Conservation (phyloP, 2,797 vertebrate genomes). For the Epinephelus coioides region DNA sequence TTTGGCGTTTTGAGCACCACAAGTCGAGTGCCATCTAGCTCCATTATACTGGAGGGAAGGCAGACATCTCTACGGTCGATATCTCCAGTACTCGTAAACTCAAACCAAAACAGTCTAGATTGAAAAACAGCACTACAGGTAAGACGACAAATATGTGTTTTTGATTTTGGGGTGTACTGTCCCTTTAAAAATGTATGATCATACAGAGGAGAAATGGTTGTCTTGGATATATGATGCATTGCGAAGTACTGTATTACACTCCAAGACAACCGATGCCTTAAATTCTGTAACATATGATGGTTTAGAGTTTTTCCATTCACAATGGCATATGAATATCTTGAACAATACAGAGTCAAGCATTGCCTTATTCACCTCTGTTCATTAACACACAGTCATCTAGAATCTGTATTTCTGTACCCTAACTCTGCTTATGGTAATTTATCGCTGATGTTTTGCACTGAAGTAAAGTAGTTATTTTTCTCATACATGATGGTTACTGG, state of each 20-base stretch:
- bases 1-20: too few species aligned
- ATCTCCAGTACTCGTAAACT: too few species aligned
- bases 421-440: slow-evolving; percentile 40
- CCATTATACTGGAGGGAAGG: too few species aligned
- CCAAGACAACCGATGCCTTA: slow-evolving; percentile 74
- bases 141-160: too few species aligned
- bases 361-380: slow-evolving; percentile 71
- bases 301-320: slow-evolving; percentile 35
- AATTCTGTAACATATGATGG: slow-evolving; percentile 50
- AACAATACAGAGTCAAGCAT: slow-evolving; percentile 43
- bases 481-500: slow-evolving; percentile 51
- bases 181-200: slow-evolving; percentile 1
- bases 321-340: slow-evolving; percentile 26
- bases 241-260: slow-evolving; percentile 32
- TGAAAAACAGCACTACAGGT: too few species aligned
- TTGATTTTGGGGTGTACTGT: too few species aligned
- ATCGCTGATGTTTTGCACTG: slow-evolving; percentile 63
- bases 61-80: too few species aligned
- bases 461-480: slow-evolving; percentile 57
- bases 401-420: slow-evolving; percentile 46
- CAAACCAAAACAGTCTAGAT: too few species aligned
- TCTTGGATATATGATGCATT: slow-evolving; percentile 42
- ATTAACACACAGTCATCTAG: slow-evolving; percentile 19
- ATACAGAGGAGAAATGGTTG: slow-evolving; percentile 20
- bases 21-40: too few species aligned